Conservation (phyloP, 2,888 invertebrate species). For the Clitarchus hookeri region DNA sequence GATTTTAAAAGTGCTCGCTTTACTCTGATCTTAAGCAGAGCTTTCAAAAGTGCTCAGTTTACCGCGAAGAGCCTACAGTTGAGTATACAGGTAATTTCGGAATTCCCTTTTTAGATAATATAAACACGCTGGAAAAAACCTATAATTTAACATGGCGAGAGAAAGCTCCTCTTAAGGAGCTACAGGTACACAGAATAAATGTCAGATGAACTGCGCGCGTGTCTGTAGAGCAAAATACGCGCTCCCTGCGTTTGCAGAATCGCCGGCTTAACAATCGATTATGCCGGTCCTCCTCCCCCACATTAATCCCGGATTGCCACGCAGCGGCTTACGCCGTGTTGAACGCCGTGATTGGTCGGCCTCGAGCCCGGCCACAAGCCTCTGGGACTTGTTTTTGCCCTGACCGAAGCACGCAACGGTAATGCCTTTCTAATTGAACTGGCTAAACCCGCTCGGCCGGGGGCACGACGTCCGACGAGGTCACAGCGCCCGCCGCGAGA, state of each 20-base stretch:
- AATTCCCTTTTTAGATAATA: no score
- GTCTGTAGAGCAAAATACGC: no score
- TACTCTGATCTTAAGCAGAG: no score
- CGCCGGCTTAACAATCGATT: not conserved
- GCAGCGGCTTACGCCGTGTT: slow-evolving; percentile 5
- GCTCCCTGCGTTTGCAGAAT: not conserved
- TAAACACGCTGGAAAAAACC: no score
- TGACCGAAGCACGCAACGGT: not conserved
- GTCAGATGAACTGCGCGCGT: no score
- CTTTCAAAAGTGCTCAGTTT: no score
- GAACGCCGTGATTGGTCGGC: slow-evolving; percentile 4
- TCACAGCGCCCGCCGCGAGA: not conserved
- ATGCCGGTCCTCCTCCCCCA: not conserved
- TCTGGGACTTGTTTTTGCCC: not conserved
- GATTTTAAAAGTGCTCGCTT: no score
- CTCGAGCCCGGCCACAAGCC: not conserved
- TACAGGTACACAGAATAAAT: no score
- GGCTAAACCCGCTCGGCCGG: not conserved
- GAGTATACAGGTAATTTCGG: no score
- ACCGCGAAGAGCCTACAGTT: no score
- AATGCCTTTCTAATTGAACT: slow-evolving; percentile 14
- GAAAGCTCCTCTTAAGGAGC: no score
- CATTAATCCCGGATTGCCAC: not conserved
- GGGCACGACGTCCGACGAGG: not conserved
- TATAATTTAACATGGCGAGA: no score